phyloP scores from a whole-genome alignment of 2,797 vertebrate species.

The Masticophis lateralis region DNA sequence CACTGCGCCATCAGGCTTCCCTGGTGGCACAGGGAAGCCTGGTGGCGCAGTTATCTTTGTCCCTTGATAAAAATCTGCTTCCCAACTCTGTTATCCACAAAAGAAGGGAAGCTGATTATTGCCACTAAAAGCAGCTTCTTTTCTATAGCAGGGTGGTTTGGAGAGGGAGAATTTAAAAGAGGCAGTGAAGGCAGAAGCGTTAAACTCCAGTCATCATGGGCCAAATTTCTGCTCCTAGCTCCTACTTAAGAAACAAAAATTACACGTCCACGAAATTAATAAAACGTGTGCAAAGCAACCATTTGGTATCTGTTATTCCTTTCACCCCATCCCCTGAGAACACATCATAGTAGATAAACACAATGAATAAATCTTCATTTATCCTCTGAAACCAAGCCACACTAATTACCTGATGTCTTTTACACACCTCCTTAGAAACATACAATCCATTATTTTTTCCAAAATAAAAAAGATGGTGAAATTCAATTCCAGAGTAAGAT shows the following conservation, averaged over 20 bases:
- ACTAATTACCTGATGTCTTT: neutral
- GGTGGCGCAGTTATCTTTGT: neutral
- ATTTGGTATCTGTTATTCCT: neutral
- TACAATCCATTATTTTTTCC: neutral
- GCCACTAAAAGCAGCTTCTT: neutral
- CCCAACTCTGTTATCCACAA: neutral
- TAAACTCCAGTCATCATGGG: neutral
- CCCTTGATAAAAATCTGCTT: neutral
- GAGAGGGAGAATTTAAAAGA: neutral
- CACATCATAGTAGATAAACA: slow-evolving; percentile 2
- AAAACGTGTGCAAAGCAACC: neutral
- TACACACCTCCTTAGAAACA: neutral
- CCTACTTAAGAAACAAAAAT: neutral
- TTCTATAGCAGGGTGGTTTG: neutral
- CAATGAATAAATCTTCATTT: neutral
- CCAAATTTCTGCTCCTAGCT: neutral
- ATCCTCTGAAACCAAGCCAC: neutral
- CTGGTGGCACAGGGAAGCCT: too few relatives aligned
- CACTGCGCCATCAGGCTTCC: too few relatives aligned
- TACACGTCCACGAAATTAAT: neutral
- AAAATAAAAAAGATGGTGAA: neutral
- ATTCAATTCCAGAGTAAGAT: neutral
- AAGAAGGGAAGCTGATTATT: neutral
- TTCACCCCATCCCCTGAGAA: neutral
- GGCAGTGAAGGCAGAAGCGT: neutral